Evolutionary conservation across 2,797 vertebrate genomes (phyloP), one percentile per base, ranked within the genome.

Genomic region (Coilia nasus): DNA sequence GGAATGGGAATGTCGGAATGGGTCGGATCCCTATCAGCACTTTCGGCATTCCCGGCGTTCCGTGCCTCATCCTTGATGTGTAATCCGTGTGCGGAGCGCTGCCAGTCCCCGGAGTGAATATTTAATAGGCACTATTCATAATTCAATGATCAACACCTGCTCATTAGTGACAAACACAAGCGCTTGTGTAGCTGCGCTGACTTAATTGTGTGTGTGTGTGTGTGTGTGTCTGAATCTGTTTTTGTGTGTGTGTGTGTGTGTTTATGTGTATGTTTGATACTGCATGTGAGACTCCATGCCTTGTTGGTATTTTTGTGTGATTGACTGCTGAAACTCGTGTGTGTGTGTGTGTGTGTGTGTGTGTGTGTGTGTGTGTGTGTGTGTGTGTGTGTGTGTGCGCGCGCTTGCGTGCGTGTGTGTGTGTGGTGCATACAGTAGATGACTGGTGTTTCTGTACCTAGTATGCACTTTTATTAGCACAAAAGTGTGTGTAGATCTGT

Each of bases 111-210:
- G 46, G 85, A 88, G 87, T 86, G 83, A 86, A 86, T 87, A 86
- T 88, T 87, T 86, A 86, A 87, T 89, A 54, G 25, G 85, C 83
- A 83, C 67, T 86, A 60, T 67, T 86, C 62, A 67, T 87, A 87
- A 89, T 89, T 90, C 85, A 88, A n/a, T 75, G 83, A 85, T 86
- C 60, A 85, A 83, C 90, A 89, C 87, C 87, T 87, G 86, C 84
- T 86, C 85, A 87, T 85, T 89, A 87, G 62, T 7, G n/a, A 83
- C 67, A 28, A 84, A 56, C 71, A 64, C 81, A 19, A 82, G 11
- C 21, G 35, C 12, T 44, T 54, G 80, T 71, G 62, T 71, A 31
- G 25, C 64, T 71, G 64, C 31, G 64, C 14, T 11, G n/a, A 25
- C 60, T 64, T 64, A 64, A 64, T 28, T 31, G 57, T 83, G 25